Conservation (phyloP, 2,888 invertebrate genomes). For the Lasius fuliginosus region DNA sequence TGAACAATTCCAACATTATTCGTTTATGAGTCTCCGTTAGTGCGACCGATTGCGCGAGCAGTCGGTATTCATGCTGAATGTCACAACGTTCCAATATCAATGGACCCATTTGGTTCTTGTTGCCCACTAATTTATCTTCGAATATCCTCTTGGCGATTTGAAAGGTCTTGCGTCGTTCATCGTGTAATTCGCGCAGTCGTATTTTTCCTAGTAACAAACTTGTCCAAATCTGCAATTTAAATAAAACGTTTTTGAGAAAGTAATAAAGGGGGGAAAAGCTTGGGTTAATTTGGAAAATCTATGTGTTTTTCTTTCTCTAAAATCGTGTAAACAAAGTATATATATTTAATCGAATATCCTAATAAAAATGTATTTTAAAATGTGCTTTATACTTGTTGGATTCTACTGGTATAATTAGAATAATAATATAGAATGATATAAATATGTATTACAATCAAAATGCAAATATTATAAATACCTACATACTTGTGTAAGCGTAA, state of each 20-base stretch:
- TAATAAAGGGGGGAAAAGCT: neutral
- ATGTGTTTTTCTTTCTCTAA: constrained; percentile 88
- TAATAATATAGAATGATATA: neutral
- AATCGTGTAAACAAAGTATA: neutral
- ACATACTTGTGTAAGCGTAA: constrained; percentile 87
- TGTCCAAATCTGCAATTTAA: constrained; percentile 89
- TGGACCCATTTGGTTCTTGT: constrained; percentile 87
- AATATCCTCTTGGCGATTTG: constrained; percentile 89
- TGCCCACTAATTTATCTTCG: constrained; percentile 89
- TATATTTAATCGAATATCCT: neutral
- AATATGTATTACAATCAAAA: neutral
- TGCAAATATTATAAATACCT: constrained; percentile 25
- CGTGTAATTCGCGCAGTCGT: constrained; percentile 87
- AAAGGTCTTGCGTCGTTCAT: constrained; percentile 90
- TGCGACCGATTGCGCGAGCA: constrained; percentile 85
- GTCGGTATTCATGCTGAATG: constrained; percentile 82
- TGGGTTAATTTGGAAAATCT: no score
- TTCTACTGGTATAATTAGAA: neutral
- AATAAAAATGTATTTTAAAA: neutral
- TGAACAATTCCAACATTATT: constrained; percentile 89
- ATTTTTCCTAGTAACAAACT: constrained; percentile 88
- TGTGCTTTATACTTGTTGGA: neutral
- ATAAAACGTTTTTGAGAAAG: neutral
- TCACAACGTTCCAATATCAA: constrained; percentile 77
- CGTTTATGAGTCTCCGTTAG: constrained; percentile 89